Conservation (phyloP, 1,140 invertebrate genomes). For the Panulirus ornatus region DNA sequence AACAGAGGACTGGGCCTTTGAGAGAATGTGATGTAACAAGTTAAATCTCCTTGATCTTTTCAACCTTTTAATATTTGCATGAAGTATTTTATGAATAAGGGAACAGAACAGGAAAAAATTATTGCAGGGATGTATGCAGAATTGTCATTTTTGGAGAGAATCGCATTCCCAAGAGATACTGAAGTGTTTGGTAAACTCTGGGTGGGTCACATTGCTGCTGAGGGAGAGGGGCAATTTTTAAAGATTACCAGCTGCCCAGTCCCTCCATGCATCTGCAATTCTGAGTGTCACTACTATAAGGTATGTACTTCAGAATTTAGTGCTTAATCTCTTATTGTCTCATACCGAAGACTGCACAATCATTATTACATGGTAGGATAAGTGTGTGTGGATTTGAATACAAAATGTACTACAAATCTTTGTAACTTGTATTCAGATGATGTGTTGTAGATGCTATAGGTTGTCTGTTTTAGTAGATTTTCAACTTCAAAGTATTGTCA, state of each 20-base stretch:
- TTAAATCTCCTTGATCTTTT: not conserved
- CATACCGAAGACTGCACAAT: too few species aligned
- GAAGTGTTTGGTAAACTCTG: conserved; percentile 11
- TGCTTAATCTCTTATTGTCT: too few species aligned
- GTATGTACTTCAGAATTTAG: too few species aligned
- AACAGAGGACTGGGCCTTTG: too few species aligned
- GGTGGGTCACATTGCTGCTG: conserved; percentile 15
- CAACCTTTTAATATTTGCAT: not conserved
- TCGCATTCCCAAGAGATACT: not conserved
- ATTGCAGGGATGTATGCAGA: conserved; percentile 21
- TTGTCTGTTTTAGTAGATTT: too few species aligned
- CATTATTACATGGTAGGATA: too few species aligned
- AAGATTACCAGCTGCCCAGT: conserved; percentile 23
- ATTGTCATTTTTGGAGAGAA: conserved; percentile 19
- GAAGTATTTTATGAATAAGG: too few species aligned
- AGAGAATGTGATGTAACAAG: not conserved
- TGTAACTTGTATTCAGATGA: too few species aligned
- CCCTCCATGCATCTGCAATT: conserved; percentile 13
- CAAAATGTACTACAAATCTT: too few species aligned
- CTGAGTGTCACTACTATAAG: conserved; percentile 32
- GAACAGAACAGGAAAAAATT: not conserved
- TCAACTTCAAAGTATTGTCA: too few species aligned
- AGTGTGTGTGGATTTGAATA: too few species aligned
- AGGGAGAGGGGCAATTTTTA: not conserved
- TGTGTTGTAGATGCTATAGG: too few species aligned